These are phyloP conservation scores for Tursiops truncatus DNA, from an alignment of 2,113 vertebrate genomes.

Conservation along the genomic window DNA sequence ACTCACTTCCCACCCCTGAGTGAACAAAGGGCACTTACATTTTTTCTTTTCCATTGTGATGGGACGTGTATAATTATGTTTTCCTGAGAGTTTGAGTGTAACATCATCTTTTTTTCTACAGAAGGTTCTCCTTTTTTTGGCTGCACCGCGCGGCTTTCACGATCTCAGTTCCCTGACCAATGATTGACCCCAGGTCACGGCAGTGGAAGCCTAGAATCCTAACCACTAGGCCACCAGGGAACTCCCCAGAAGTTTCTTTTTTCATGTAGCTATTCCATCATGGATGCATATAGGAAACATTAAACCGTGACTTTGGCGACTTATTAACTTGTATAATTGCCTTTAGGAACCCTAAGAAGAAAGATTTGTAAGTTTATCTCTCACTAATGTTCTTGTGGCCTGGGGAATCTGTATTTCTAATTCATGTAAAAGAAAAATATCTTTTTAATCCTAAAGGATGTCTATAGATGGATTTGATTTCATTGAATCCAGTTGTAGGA, in stretches of 20 bases:
- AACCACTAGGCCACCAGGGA: background rate
- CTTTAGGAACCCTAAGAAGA: constrained; percentile 30
- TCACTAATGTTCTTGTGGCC: background rate
- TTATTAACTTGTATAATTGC: constrained; percentile 37
- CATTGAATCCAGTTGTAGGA: constrained; percentile 24
- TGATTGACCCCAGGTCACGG: background rate
- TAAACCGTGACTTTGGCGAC: constrained; percentile 13
- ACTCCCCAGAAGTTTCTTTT: background rate
- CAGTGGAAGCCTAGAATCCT: background rate
- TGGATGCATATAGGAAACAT: constrained; percentile 17
- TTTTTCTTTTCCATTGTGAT: constrained; percentile 27
- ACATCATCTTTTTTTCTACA: background rate
- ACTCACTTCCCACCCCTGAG: constrained; percentile 8
- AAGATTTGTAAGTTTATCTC: constrained; percentile 19
- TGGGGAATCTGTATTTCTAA: background rate
- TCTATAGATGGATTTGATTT: background rate
- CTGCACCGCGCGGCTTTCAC: background rate
- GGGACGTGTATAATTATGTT: background rate
- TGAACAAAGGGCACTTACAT: background rate
- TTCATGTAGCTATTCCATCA: background rate
- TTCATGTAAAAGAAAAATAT: constrained; percentile 16
- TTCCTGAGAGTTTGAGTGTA: background rate
- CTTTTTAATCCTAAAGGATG: background rate
- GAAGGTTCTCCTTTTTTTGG: background rate
- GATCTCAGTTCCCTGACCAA: background rate